phyloP scores from a whole-genome alignment of 2,113 vertebrate species.

The Archocentrus centrarchus region DNA sequence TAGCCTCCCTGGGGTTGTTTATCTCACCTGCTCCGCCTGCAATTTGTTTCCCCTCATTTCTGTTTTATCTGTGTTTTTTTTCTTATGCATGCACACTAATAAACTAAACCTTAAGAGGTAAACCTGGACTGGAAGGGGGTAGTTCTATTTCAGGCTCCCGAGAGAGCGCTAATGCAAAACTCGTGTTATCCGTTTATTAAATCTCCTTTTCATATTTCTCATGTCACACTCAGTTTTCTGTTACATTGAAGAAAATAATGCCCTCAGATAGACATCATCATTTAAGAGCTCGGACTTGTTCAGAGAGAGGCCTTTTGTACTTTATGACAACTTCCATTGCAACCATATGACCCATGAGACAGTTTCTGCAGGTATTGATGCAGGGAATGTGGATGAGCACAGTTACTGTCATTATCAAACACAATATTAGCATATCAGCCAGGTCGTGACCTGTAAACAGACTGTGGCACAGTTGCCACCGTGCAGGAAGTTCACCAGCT shows the following conservation, averaged over 20 bases:
- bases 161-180: background rate
- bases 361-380: background rate
- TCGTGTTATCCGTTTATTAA: constrained; percentile 6
- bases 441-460: background rate
- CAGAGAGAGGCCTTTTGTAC: background rate
- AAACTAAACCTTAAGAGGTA: constrained; percentile 20
- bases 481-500: background rate
- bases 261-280: background rate
- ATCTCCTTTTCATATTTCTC: constrained; percentile 35
- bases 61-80: background rate
- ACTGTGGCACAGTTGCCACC: background rate
- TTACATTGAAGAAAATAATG: background rate
- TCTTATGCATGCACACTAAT: constrained; percentile 10
- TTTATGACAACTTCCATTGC: background rate
- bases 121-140: background rate
- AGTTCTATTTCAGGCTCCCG: background rate
- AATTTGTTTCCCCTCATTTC: constrained; percentile 41
- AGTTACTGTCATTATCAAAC: background rate
- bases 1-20: constrained; percentile 39
- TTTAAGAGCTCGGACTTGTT: background rate
- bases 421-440: background rate
- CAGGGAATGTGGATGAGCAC: background rate
- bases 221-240: constrained; percentile 3
- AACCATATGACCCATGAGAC: background rate
- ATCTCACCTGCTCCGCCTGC: constrained; percentile 45